phyloP scores from a whole-genome alignment of 2,888 invertebrate species.

The Steromphala cineraria region DNA sequence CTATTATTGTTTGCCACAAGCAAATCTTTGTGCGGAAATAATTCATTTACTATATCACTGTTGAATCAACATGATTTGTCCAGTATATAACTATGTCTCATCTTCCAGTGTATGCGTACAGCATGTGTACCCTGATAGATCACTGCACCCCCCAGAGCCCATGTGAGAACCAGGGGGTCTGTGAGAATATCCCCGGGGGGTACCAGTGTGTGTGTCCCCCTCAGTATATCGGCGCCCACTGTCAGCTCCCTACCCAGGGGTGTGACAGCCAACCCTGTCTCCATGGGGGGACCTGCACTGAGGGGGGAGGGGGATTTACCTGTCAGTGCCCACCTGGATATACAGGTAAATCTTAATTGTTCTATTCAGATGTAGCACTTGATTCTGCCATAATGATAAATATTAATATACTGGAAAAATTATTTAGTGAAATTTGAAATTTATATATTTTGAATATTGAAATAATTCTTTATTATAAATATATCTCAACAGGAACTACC shows the following conservation, averaged over 20 bases:
- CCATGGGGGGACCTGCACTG: slow-evolving; percentile 38
- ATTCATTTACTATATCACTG: too few relatives aligned
- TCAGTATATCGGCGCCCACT: slow-evolving; percentile 34
- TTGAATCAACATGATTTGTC: too few relatives aligned
- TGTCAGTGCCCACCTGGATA: slow-evolving; percentile 37
- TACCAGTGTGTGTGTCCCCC: slow-evolving; percentile 26
- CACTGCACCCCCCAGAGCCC: slow-evolving; percentile 32
- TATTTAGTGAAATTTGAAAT: too few relatives aligned
- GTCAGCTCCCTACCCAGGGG: slow-evolving; percentile 35
- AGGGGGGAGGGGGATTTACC: slow-evolving; percentile 23
- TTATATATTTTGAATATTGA: too few relatives aligned
- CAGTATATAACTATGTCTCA: too few relatives aligned
- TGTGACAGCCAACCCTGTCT: slow-evolving; percentile 29
- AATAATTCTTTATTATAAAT: too few relatives aligned
- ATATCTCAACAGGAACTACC: slow-evolving; percentile 26
- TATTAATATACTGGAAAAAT: too few relatives aligned
- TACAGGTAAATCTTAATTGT: slow-evolving; percentile 25
- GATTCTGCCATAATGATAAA: too few relatives aligned
- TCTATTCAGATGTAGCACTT: too few relatives aligned
- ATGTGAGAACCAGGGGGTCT: slow-evolving; percentile 30
- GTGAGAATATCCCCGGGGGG: slow-evolving; percentile 21
- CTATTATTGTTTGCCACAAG: too few relatives aligned
- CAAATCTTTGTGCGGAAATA: too few relatives aligned
- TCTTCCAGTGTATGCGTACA: too few relatives aligned
- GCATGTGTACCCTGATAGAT: slow-evolving; percentile 27